Base-by-base conservation (phyloP, 1,140 invertebrate genomes). In the Zeugodacus cucurbitae region DNA sequence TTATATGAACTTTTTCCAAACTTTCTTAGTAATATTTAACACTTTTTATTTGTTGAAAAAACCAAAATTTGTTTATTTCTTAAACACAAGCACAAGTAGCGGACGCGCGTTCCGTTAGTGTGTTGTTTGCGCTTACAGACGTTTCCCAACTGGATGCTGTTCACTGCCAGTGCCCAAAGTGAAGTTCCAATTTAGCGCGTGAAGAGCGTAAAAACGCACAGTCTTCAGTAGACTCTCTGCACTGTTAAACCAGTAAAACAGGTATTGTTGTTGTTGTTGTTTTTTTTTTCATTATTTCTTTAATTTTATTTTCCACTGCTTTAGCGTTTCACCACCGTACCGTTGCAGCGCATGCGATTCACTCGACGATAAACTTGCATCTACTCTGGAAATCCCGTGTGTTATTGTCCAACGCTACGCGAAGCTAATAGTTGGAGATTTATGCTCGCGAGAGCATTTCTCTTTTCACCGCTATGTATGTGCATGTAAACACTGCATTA, bases 71-170 rank as follows among this genome's bases (percentile, higher is more conserved):
- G 8, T 78, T n/a, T 70, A 32, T 70, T 70, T 82, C 26, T 54
- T 26, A 22, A 54, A 82, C 10, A 54, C 74, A n/a, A 34, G 48
- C 74, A 11, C 74, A 41, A 41, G 3, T 29, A 74, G 20, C 70
- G 70, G n/a, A 48, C 41, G 44, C 41, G 22, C 41, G 74, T 2
- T 22, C 54, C 87, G 87, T 70, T 37, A 87, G 67, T 58, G 87
- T 87, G 34, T 87, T 54, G 74, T 82, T 82, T 82, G 22, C 22
- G 67, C 67, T 87, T 70, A 74, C 70, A 59, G 88, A 89, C 88
- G 34, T 89, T 89, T 89, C 88, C 87, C 88, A 89, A 89, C 88
- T 89, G 88, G 88, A 89, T 89, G 88, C 88, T 89, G 88, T 87
- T 89, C 88, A 59, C 41, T 82, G 41, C 22, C 74, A 82, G 74